A percentile compares a stretch with the other conserved stretches of the same genome.
Evolutionary conservation across 2,888 invertebrate species (phyloP).

Genomic region (Omphaloscelis lunosa): DNA sequence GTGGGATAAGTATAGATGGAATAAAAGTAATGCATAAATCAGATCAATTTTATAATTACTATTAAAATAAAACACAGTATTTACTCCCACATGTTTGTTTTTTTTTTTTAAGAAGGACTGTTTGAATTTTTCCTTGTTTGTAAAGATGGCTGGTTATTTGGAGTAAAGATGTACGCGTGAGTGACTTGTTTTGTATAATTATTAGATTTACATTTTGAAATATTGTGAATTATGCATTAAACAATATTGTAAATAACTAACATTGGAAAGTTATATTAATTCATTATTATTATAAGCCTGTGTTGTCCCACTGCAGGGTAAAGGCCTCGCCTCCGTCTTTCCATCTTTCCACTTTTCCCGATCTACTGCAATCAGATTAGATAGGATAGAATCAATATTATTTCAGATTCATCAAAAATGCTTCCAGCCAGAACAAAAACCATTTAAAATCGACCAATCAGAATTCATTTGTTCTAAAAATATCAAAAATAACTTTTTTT

Average conservation of each 20-base stretch:
- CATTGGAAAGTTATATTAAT: background rate
- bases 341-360: no score
- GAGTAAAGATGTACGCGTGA: background rate
- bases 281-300: no score
- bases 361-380: no score
- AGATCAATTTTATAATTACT: no score
- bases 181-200: background rate
- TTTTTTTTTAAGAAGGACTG: slow-evolving; percentile 14
- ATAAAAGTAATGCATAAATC: no score
- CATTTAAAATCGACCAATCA: background rate
- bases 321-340: no score
- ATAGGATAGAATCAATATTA: no score
- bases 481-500: background rate
- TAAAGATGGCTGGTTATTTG: background rate
- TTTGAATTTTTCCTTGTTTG: slow-evolving; percentile 9
- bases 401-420: slow-evolving; percentile 11
- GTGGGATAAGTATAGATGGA: no score
- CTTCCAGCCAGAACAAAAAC: background rate
- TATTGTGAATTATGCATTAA: background rate
- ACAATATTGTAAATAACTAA: background rate
- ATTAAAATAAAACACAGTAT: no score
- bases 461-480: background rate
- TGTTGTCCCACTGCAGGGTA: no score
- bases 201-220: background rate
- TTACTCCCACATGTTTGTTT: no score